Evolutionary conservation across 2,113 vertebrate genomes (phyloP).

Genomic region (Lagopus muta): DNA sequence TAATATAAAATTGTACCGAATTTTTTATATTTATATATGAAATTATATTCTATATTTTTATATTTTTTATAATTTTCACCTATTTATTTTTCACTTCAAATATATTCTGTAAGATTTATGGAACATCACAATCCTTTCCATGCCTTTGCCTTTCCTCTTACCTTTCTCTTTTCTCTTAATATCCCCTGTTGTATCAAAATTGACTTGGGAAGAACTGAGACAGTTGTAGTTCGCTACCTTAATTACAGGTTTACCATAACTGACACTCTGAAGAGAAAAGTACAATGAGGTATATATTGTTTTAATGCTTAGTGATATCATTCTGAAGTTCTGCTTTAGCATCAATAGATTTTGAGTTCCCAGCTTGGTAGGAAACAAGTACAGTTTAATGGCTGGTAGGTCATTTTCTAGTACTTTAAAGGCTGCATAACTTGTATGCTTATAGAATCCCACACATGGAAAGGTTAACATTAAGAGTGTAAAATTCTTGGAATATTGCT

Average conservation of each 20-base stretch:
- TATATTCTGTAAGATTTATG: background rate
- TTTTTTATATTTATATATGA: background rate
- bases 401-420: background rate
- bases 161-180: background rate
- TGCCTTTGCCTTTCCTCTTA: background rate
- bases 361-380: background rate
- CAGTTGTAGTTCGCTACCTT: background rate
- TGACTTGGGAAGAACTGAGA: background rate
- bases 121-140: fast-evolving
- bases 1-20: no score
- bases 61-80: background rate
- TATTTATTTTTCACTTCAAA: background rate
- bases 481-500: background rate
- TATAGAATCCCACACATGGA: fast-evolving
- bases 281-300: background rate
- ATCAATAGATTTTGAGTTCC: background rate
- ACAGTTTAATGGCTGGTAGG: background rate
- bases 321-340: background rate
- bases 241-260: fast-evolving
- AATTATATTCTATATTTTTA: no score
- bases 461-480: background rate
- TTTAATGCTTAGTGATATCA: background rate
- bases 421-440: background rate
- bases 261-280: background rate
- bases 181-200: background rate